Percentiles rank a stretch among this genome's conserved stretches.
Conservation (phyloP, 2,797 vertebrate species). For the Mormyrus proboscirostris region DNA sequence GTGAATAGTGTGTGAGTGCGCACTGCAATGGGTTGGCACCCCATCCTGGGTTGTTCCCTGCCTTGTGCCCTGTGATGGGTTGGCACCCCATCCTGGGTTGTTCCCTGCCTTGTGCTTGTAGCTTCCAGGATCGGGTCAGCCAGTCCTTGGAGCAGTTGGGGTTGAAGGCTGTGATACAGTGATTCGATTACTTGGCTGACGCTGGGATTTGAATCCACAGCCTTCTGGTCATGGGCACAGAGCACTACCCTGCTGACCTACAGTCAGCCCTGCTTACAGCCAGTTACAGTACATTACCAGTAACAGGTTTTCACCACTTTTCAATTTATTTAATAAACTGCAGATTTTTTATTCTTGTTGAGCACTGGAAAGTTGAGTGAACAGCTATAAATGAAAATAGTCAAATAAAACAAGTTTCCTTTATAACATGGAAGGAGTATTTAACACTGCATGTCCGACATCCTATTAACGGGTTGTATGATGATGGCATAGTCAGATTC, state of each 20-base stretch:
- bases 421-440: not conserved
- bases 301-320: not conserved
- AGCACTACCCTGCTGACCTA: not conserved
- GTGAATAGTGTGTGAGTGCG: not conserved
- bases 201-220: not conserved
- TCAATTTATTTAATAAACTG: not conserved
- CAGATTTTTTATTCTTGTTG: not conserved
- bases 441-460: not conserved
- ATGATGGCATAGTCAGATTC: not conserved
- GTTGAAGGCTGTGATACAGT: not conserved
- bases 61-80: not conserved
- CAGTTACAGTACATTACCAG: not conserved
- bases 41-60: not conserved
- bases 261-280: not conserved
- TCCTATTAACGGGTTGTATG: not conserved
- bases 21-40: not conserved
- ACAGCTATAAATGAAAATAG: not conserved
- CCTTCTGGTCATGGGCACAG: not conserved
- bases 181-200: not conserved
- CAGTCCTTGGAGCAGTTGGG: not conserved
- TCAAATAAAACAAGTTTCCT: not conserved
- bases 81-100: not conserved
- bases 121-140: not conserved
- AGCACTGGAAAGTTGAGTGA: not conserved
- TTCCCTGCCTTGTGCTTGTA: not conserved